phyloP scores from a whole-genome alignment of 2,113 vertebrate genomes.

The Calyptommatus sinebrachiatus region DNA sequence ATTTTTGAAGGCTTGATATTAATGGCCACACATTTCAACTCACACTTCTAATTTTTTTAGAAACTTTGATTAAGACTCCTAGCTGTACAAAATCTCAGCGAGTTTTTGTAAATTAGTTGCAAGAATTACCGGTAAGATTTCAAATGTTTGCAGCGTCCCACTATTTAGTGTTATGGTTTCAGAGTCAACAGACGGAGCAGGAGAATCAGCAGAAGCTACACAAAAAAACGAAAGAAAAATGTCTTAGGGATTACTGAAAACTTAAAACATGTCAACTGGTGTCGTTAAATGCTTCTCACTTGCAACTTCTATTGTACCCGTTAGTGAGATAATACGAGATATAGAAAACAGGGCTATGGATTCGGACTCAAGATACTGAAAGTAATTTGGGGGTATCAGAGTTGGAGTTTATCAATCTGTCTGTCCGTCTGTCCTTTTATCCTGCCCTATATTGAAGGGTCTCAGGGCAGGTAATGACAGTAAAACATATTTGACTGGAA shows the following conservation, averaged over 20 bases:
- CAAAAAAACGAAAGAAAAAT: constrained; percentile 46
- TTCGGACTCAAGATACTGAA: too few relatives aligned
- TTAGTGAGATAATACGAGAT: too few relatives aligned
- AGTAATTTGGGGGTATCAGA: too few relatives aligned
- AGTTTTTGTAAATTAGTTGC: background rate
- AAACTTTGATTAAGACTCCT: background rate
- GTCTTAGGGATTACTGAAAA: background rate
- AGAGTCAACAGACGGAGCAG: constrained; percentile 78
- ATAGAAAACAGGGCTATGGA: too few relatives aligned
- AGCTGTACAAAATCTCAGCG: background rate
- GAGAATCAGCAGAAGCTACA: constrained; percentile 75
- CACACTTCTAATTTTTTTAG: background rate
- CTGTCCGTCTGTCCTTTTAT: too few relatives aligned
- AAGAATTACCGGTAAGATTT: constrained; percentile 92
- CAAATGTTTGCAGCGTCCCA: constrained; percentile 92
- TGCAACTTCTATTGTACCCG: too few relatives aligned
- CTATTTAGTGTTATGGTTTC: constrained; percentile 93
- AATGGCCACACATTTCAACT: background rate
- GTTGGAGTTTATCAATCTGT: too few relatives aligned
- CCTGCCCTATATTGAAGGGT: too few relatives aligned
- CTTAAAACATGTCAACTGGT: background rate
- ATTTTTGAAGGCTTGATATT: background rate
- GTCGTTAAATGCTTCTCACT: too few relatives aligned
- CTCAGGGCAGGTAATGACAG: too few relatives aligned
- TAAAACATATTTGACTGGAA: too few relatives aligned